Conservation (phyloP, 2,888 invertebrate genomes). For the Sceliomorpha sp. region DNA sequence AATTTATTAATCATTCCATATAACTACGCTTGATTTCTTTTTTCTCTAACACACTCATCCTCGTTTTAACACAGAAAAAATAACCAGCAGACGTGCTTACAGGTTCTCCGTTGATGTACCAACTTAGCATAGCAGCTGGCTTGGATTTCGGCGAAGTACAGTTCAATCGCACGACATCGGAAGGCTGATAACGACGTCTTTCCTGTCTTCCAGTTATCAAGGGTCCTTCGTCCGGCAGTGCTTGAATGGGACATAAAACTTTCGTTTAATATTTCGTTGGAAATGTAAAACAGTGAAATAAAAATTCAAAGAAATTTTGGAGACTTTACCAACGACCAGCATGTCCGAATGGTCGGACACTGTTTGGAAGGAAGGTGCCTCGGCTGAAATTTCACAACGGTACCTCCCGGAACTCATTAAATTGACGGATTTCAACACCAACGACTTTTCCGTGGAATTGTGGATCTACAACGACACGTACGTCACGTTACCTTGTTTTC, state of each 20-base stretch:
- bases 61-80: no score
- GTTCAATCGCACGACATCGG: conserved; percentile 90
- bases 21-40: no score
- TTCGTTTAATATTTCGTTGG: no score
- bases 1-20: conserved; percentile 24
- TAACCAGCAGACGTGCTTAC: no score
- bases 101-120: conserved; percentile 93
- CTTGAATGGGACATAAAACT: conserved; percentile 78
- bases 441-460: conserved; percentile 85
- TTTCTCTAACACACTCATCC: no score
- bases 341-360: conserved; percentile 88
- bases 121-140: conserved; percentile 90
- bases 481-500: conserved; percentile 19
- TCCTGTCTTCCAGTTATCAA: conserved; percentile 86
- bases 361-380: conserved; percentile 89
- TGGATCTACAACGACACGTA: conserved; percentile 84
- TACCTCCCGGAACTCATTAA: conserved; percentile 87
- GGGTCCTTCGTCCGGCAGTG: conserved; percentile 90
- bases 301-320: no score
- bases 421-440: conserved; percentile 85
- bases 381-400: conserved; percentile 89
- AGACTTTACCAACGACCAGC: conserved; percentile 88
- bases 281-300: no score
- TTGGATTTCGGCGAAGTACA: conserved; percentile 91
- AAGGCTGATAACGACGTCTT: conserved; percentile 89